Base-by-base conservation (phyloP, 2,888 invertebrate species). In the Steinernema carpocapsae region DNA sequence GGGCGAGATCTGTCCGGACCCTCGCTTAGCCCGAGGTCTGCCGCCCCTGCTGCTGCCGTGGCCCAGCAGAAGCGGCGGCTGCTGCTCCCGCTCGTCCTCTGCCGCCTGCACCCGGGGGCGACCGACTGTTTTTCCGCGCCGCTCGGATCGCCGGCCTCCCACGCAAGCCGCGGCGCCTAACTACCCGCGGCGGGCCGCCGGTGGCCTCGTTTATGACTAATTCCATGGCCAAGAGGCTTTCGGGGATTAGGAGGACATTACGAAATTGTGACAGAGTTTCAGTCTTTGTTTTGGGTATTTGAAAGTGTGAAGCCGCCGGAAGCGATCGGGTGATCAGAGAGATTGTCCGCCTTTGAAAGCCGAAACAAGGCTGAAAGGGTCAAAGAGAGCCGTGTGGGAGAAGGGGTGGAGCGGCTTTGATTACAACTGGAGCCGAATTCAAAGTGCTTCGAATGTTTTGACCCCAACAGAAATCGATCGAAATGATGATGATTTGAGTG, bases 21-120 rank as follows among this genome's bases (percentile, higher is more conserved):
- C 14, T 48, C 4, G 48, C 48, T 14, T 48, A 17, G 48, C n/a
- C 48, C n/a, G 48, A 48, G 48, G 48, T 48, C 48, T 48, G 48
- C 48, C 48, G 48, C 10, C 37, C 37, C 37, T 37, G 37, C 37
- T 48, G 48, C 48, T 48, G n/a, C n/a, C n/a, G 48, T 48, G 48
- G 48, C n/a, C 48, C 48, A 37, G 48, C 48, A 17, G 48, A 48
- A 48, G 37, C 48, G 14, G 48, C 17, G 19, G 48, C n/a, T 4
- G 48, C n/a, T n/a, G n/a, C n/a, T n/a, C n/a, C n/a, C n/a, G n/a
- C n/a, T n/a, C n/a, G n/a, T n/a, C n/a, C n/a, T n/a, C n/a, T 3
- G 48, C 48, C n/a, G 48, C 48, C n/a, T 48, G 64, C 64, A 64
- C 32, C 64, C 64, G 64, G 64, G 64, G 64, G 64, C 64, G 64